Evolutionary conservation across 1,140 invertebrate species (phyloP).

Genomic region (Trinorchestia longiramus): DNA sequence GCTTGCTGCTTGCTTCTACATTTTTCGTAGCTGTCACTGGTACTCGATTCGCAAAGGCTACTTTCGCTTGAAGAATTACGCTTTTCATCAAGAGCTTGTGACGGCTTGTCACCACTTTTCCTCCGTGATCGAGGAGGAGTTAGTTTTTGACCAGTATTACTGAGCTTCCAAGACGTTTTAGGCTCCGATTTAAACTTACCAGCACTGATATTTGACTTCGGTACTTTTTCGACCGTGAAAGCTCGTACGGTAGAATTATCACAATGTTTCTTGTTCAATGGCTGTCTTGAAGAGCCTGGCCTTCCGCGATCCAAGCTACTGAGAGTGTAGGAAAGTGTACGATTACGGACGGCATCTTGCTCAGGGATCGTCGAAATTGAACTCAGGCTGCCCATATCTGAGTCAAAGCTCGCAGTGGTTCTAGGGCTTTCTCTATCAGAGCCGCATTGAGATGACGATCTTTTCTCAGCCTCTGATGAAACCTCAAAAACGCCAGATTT

Average conservation of each 20-base stretch:
- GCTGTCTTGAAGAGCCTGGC: background rate
- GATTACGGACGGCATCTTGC: background rate
- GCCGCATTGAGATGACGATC: background rate
- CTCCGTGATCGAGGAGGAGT: background rate
- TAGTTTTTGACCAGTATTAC: background rate
- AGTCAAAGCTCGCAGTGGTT: background rate
- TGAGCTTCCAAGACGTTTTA: background rate
- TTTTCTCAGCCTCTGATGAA: background rate
- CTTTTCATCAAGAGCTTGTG: background rate
- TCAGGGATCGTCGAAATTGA: background rate
- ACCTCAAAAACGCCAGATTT: slow-evolving; percentile 10
- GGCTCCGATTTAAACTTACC: background rate
- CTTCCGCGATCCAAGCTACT: background rate
- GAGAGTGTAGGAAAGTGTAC: background rate
- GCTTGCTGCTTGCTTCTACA: background rate
- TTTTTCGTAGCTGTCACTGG: background rate
- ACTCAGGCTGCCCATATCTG: background rate
- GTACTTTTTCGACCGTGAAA: background rate
- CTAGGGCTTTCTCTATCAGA: background rate
- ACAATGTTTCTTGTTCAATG: background rate
- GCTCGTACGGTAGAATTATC: background rate
- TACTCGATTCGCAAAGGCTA: background rate
- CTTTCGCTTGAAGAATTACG: background rate
- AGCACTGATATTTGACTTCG: background rate
- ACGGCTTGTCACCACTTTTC: background rate